Conservation (phyloP, 2,797 vertebrate genomes). For the Ficedula albicollis region DNA sequence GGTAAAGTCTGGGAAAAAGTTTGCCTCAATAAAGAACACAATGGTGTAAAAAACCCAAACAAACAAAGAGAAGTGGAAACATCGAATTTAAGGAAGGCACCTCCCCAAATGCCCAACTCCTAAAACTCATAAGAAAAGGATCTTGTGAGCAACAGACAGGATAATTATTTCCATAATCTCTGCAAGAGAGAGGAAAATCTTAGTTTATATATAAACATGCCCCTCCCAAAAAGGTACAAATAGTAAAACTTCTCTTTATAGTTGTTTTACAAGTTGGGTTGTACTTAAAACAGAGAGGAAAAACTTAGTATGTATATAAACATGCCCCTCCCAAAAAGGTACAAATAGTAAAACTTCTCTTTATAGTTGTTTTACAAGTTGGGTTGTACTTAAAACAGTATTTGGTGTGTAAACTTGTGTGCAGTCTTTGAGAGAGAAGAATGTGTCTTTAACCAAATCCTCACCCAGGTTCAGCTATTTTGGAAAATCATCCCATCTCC, state of each 20-base stretch:
- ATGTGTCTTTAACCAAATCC: neutral
- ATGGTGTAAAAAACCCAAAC: neutral
- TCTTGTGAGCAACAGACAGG: neutral
- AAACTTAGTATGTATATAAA: too few species aligned
- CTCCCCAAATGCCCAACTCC: neutral
- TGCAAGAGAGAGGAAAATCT: neutral
- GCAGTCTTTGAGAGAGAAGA: neutral
- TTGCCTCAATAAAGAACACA: neutral
- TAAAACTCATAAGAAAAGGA: neutral
- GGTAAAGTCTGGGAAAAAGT: neutral
- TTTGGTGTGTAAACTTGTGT: neutral
- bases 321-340: rapidly evolving
- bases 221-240: rapidly evolving
- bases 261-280: neutral
- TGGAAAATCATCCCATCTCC: neutral
- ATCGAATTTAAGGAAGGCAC: neutral
- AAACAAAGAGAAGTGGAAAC: neutral
- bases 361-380: neutral
- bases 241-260: neutral
- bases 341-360: neutral
- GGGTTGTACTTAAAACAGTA: neutral
- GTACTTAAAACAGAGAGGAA: neutral
- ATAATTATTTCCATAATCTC: neutral
- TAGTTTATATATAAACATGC: neutral
- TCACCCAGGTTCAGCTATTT: neutral